Evolutionary conservation across 2,888 invertebrate genomes (phyloP).

Genomic region (Lutraria lutraria): DNA sequence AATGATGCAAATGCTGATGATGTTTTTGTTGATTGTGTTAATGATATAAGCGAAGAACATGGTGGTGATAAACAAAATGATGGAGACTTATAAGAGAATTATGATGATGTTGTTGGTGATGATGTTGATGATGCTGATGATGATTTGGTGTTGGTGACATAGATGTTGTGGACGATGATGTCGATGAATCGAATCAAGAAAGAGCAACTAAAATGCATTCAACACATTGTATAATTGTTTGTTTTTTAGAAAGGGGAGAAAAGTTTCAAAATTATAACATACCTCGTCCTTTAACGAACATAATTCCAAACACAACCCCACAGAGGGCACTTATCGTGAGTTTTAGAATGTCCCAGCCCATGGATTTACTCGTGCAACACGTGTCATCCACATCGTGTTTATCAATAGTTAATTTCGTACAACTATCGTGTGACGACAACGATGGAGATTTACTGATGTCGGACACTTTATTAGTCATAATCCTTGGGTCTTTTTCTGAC

Average conservation of each 20-base stretch:
- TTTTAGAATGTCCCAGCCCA: conserved; percentile 34
- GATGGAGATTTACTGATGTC: conserved; percentile 48
- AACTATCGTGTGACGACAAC: conserved; percentile 54
- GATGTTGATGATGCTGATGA: conserved; percentile 25
- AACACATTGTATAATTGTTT: background rate
- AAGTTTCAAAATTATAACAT: conserved; percentile 29
- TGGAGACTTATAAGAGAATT: background rate
- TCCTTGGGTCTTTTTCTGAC: conserved; percentile 16
- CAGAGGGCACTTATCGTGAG: conserved; percentile 57
- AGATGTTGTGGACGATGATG: conserved; percentile 27
- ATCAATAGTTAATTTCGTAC: conserved; percentile 52
- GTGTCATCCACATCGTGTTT: conserved; percentile 25
- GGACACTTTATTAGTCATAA: conserved; percentile 26
- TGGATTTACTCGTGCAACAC: conserved; percentile 37
- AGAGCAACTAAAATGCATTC: conserved; percentile 19
- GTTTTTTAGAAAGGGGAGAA: background rate
- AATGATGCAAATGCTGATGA: conserved; percentile 31
- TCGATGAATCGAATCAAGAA: conserved; percentile 36
- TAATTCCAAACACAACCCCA: conserved; percentile 69
- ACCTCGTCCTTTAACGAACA: conserved; percentile 70
- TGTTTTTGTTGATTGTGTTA: conserved; percentile 40
- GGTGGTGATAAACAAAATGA: background rate
- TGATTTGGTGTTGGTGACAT: conserved; percentile 22
- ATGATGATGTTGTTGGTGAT: conserved; percentile 5
- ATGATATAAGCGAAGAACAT: background rate